Evolutionary conservation across 2,888 invertebrate genomes (phyloP).

Genomic region (Aleiodes testaceus): DNA sequence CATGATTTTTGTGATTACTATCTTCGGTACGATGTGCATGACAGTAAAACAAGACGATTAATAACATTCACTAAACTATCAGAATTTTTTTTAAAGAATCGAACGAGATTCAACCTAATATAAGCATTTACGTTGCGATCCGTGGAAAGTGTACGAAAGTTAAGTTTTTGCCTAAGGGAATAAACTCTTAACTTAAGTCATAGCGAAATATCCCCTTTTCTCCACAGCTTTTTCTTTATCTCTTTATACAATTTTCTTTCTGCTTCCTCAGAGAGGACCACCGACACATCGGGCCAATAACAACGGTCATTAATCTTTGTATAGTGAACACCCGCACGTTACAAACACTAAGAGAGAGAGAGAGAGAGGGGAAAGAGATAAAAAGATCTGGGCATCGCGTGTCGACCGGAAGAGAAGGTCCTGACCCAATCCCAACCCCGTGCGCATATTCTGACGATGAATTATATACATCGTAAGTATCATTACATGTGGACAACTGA

Average conservation of each 20-base stretch:
- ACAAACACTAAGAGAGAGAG: constrained; percentile 12
- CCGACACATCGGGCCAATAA: constrained; percentile 45
- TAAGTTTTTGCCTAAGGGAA: not conserved
- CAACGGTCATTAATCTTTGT: constrained; percentile 52
- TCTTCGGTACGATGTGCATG: constrained; percentile 33
- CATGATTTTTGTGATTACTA: constrained; percentile 36
- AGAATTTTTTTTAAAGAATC: constrained; percentile 13
- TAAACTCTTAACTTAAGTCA: no score
- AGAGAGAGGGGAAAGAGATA: constrained; percentile 16
- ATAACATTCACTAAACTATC: constrained; percentile 38
- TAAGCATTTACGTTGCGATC: constrained; percentile 36
- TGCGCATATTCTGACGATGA: constrained; percentile 8
- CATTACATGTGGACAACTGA: constrained; percentile 40
- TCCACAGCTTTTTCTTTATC: not conserved
- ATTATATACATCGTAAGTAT: constrained; percentile 30
- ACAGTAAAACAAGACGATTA: constrained; percentile 45
- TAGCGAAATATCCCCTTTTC: constrained; percentile 24
- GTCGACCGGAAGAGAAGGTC: constrained; percentile 50
- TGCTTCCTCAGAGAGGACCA: constrained; percentile 37
- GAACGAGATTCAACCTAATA: constrained; percentile 15
- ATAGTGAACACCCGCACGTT: constrained; percentile 49
- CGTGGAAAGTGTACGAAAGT: constrained; percentile 30
- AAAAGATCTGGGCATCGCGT: constrained; percentile 47
- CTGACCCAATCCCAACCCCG: constrained; percentile 43
- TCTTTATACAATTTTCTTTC: not conserved